phyloP scores from a whole-genome alignment of 1,140 invertebrate genomes.

The Drosophila serrata region DNA sequence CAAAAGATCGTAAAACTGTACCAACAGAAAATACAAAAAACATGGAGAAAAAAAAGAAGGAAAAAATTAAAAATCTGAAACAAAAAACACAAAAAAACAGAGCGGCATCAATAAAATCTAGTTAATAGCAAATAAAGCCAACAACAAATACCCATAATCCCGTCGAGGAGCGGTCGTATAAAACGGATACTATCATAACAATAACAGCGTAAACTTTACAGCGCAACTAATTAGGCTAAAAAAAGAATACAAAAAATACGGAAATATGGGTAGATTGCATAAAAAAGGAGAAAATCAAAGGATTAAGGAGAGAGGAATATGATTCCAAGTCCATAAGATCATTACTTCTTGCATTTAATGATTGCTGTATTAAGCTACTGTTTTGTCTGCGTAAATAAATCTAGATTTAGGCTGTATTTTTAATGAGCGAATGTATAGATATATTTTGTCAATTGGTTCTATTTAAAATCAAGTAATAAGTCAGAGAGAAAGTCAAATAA shows the following conservation, averaged over 20 bases:
- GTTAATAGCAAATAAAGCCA: slow-evolving; percentile 79
- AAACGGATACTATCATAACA: slow-evolving; percentile 58
- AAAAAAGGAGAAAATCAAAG: not conserved
- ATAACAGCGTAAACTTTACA: slow-evolving; percentile 64
- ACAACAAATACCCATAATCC: slow-evolving; percentile 59
- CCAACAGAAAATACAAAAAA: slow-evolving; percentile 28
- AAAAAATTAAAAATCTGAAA: slow-evolving; percentile 27
- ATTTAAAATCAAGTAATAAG: not conserved
- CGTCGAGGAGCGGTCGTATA: slow-evolving; percentile 31
- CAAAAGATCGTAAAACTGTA: slow-evolving; percentile 64
- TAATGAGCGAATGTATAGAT: not conserved
- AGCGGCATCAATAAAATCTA: slow-evolving; percentile 71
- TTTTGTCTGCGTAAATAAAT: not conserved
- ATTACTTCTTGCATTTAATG: not conserved
- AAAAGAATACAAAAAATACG: not conserved
- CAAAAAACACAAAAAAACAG: slow-evolving; percentile 33
- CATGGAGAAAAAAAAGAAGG: slow-evolving; percentile 4
- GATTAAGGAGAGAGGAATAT: not conserved
- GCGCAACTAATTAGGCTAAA: slow-evolving; percentile 71
- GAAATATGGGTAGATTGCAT: not conserved
- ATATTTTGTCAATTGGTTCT: not conserved
- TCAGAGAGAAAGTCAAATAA: too few relatives aligned
- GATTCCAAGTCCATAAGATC: not conserved
- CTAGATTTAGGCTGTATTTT: not conserved
- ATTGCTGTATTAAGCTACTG: not conserved